phyloP scores from a whole-genome alignment of 2,888 invertebrate species.

The Drosophila basisetae region DNA sequence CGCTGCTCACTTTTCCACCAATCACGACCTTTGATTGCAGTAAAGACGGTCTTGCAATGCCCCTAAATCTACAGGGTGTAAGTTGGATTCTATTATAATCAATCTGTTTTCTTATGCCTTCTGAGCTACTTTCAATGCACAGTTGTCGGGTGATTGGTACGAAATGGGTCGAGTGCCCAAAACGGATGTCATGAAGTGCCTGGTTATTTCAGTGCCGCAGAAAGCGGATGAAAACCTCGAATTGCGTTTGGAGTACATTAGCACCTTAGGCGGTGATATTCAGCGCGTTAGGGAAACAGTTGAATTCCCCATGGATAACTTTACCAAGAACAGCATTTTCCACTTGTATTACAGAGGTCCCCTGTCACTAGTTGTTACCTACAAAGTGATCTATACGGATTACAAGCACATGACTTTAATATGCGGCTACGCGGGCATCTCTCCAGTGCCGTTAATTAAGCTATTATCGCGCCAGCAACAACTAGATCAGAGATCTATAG shows the following conservation, averaged over 20 bases:
- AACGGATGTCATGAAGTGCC: conserved; percentile 28
- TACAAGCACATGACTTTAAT: not conserved
- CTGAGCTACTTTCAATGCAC: not conserved
- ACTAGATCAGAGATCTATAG: not conserved
- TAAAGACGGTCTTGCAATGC: not conserved
- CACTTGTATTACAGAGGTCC: not conserved
- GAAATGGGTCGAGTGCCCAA: conserved; percentile 48
- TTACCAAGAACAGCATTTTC: conserved; percentile 20
- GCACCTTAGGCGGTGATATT: not conserved
- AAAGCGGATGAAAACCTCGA: conserved; percentile 2
- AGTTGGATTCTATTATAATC: not conserved
- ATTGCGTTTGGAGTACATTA: conserved; percentile 23
- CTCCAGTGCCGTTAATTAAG: conserved; percentile 12
- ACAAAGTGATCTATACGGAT: conserved; percentile 17
- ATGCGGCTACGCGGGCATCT: conserved; percentile 14
- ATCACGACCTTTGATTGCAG: not conserved
- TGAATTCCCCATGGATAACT: conserved; percentile 17
- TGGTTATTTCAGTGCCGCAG: conserved; percentile 43
- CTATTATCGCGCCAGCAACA: conserved; percentile 20
- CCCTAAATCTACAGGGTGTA: not conserved
- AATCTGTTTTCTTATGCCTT: not conserved
- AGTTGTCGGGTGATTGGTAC: conserved; percentile 49
- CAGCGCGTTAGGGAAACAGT: conserved; percentile 9
- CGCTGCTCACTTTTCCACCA: not conserved
- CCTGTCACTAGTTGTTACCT: not conserved